Evolutionary conservation across 92 coral and sea anemone species (phyloP).

Genomic region (Palythoa caribaeorum): DNA sequence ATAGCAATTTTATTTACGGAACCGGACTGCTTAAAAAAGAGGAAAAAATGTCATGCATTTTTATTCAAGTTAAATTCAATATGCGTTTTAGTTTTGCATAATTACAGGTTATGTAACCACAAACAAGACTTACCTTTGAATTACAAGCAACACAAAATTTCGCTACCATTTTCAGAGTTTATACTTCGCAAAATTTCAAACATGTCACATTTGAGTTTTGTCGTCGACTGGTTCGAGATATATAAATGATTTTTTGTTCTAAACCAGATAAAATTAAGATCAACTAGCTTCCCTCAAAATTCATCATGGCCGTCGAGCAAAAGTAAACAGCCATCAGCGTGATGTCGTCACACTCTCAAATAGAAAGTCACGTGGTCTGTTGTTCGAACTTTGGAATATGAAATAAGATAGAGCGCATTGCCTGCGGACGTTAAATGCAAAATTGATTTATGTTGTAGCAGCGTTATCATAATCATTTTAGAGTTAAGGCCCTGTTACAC

Average conservation of each 20-base stretch:
- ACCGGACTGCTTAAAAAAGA: background rate
- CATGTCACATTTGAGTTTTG: constrained; percentile 17
- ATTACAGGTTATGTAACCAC: constrained; percentile 15
- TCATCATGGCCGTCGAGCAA: constrained; percentile 26
- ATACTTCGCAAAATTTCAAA: background rate
- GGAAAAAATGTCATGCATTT: background rate
- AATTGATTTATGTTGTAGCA: too few species aligned
- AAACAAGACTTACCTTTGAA: constrained; percentile 14
- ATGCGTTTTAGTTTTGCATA: constrained; percentile 7
- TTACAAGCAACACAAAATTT: constrained; percentile 44
- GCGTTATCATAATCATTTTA: too few species aligned
- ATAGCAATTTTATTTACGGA: background rate
- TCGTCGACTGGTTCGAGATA: background rate
- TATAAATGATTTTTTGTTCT: background rate
- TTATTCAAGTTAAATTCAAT: background rate
- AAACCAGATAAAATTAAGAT: background rate
- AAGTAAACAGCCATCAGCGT: constrained; percentile 14
- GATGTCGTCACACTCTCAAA: constrained; percentile 17
- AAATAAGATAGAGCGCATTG: too few species aligned
- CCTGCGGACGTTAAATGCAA: too few species aligned
- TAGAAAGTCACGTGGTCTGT: constrained; percentile 10
- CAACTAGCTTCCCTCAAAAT: background rate
- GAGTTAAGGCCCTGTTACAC: too few species aligned
- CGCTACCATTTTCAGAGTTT: constrained; percentile 34
- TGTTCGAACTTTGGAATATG: too few species aligned